These are phyloP conservation scores for Achlya flavicornis DNA, from an alignment of 2,888 invertebrate genomes.

Conservation along the genomic window DNA sequence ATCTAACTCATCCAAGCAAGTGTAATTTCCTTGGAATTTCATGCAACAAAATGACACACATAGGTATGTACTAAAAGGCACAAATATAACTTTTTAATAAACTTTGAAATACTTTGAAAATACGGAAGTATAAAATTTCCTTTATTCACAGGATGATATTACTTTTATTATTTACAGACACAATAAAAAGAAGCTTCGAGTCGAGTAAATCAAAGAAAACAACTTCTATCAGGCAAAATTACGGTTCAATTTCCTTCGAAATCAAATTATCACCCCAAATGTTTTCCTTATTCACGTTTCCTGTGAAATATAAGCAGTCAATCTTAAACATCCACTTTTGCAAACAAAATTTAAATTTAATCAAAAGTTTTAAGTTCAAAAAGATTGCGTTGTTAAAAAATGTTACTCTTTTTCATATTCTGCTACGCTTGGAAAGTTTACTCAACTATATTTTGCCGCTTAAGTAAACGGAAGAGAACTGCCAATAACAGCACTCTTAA, in stretches of 20 bases:
- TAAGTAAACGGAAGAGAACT: constrained; percentile 26
- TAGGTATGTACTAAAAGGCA: not conserved
- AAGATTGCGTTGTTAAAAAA: constrained; percentile 5
- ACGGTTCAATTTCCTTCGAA: constrained; percentile 2
- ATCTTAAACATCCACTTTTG: constrained; percentile 1
- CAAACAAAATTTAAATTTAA: constrained; percentile 15
- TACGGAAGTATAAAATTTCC: not conserved
- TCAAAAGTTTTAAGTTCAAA: constrained; percentile 13
- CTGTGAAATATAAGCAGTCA: constrained; percentile 10
- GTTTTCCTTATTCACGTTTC: constrained; percentile 1
- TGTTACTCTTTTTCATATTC: constrained; percentile 23
- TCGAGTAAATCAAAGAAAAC: constrained; percentile 8
- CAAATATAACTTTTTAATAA: constrained; percentile 2
- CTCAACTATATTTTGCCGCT: constrained; percentile 32
- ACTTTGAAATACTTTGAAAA: not conserved
- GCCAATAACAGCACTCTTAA: constrained; percentile 50
- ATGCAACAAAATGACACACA: too few relatives aligned
- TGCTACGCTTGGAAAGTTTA: constrained; percentile 29
- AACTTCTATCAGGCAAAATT: constrained; percentile 6
- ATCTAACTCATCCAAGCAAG: too few relatives aligned
- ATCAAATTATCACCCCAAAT: constrained; percentile 8
- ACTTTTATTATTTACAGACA: not conserved
- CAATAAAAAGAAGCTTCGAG: not conserved
- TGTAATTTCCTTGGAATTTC: too few relatives aligned
- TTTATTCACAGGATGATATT: not conserved